A percentile compares a stretch with the other conserved stretches of the same genome.
phyloP scores from a whole-genome alignment of 2,888 invertebrate species.

The Macropis europaea region DNA sequence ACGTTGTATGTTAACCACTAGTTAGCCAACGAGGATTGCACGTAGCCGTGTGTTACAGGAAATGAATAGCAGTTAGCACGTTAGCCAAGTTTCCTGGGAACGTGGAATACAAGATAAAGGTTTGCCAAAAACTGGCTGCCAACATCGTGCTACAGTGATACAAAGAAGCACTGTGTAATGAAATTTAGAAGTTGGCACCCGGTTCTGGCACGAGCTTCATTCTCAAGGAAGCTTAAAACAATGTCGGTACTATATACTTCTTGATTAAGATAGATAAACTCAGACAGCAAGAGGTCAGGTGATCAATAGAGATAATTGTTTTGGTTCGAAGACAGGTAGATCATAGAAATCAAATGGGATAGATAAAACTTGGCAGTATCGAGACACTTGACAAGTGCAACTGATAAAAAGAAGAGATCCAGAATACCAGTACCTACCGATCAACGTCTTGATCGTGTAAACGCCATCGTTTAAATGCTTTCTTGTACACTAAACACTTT shows the following conservation, averaged over 20 bases:
- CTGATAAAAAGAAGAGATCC: constrained; percentile 9
- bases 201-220: not conserved
- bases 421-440: constrained; percentile 9
- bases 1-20: no score
- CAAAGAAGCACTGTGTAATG: not conserved
- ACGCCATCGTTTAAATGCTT: not conserved
- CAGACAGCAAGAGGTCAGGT: constrained; percentile 11
- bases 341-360: constrained; percentile 10
- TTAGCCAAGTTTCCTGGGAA: not conserved
- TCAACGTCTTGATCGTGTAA: not conserved
- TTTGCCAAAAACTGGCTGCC: not conserved
- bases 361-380: constrained; percentile 51
- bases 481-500: not conserved
- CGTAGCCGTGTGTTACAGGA: no score
- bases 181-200: not conserved
- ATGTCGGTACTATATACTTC: no score
- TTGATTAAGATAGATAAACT: no score
- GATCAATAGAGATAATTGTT: constrained; percentile 1
- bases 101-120: not conserved
- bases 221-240: not conserved
- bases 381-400: constrained; percentile 24
- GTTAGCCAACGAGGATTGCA: no score
- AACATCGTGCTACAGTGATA: not conserved
- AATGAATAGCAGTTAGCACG: no score
- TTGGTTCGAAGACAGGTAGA: constrained; percentile 31